These are phyloP conservation scores for Drosophila biarmipes DNA, from an alignment of 1,140 invertebrate species.

Conservation along the genomic window DNA sequence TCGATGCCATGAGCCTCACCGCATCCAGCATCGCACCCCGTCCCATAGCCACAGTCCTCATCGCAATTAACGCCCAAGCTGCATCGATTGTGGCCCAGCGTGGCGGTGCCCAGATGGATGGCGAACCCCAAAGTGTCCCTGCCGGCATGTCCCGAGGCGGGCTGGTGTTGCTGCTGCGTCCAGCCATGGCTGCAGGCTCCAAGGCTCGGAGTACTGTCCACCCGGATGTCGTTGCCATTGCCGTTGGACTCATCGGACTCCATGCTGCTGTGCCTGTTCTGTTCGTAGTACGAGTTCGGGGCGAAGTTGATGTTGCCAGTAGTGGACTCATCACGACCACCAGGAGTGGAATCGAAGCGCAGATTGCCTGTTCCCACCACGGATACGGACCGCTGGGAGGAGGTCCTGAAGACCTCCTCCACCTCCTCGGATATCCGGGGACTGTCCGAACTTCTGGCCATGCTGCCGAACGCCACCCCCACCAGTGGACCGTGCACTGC, in stretches of 20 bases:
- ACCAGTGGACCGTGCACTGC: neutral
- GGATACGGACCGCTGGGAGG: neutral
- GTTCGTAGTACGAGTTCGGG: neutral
- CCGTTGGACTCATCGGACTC: neutral
- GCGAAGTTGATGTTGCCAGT: neutral
- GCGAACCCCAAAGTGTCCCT: conserved; percentile 5
- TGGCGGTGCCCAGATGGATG: conserved; percentile 5
- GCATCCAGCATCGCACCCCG: conserved; percentile 17
- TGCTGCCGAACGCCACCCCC: neutral
- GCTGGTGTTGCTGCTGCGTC: neutral
- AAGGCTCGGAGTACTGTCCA: neutral
- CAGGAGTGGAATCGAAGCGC: neutral
- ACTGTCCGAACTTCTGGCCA: neutral
- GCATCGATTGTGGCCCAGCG: neutral
- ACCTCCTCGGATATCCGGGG: conserved; percentile 3
- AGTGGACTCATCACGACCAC: neutral
- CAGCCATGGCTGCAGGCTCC: neutral
- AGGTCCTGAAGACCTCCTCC: neutral
- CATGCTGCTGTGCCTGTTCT: neutral
- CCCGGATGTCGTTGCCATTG: too few species aligned
- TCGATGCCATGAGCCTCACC: neutral
- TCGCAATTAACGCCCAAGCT: conserved; percentile 6
- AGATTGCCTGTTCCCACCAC: neutral
- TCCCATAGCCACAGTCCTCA: conserved; percentile 35
- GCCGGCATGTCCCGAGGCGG: neutral